Evolutionary conservation across 2,113 vertebrate species (phyloP).

Genomic region (Corvus hawaiiensis): DNA sequence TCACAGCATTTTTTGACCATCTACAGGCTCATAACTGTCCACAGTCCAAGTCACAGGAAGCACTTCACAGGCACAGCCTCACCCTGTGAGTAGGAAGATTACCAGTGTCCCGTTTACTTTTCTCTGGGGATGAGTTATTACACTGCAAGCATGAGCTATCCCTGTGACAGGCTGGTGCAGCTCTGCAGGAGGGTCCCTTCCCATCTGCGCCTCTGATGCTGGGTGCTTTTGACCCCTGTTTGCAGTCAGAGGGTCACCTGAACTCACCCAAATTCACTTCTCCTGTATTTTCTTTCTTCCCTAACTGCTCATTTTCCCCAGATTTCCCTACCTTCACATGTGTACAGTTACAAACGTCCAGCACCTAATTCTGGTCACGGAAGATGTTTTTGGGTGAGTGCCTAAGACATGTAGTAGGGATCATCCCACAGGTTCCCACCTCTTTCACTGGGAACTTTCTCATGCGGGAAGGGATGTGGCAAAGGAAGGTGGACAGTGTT

Average conservation of each 20-base stretch:
- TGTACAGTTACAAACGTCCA: background rate
- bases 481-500: background rate
- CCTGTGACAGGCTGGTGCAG: background rate
- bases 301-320: background rate
- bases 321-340: background rate
- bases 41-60: background rate
- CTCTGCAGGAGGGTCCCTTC: background rate
- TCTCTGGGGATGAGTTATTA: background rate
- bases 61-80: background rate
- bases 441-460: background rate
- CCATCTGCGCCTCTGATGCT: background rate
- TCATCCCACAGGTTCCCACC: background rate
- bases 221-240: background rate
- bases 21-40: background rate
- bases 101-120: background rate
- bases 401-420: background rate
- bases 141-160: background rate
- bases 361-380: background rate
- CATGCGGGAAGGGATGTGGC: fast-evolving
- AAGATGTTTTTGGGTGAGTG: background rate
- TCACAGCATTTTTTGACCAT: background rate
- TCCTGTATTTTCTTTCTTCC: background rate
- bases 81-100: background rate
- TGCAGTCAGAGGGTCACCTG: background rate
- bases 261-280: background rate